Evolutionary conservation across 1,140 invertebrate genomes (phyloP), one percentile per base, ranked within the genome.

Genomic region (Cheumatopsyche charites): DNA sequence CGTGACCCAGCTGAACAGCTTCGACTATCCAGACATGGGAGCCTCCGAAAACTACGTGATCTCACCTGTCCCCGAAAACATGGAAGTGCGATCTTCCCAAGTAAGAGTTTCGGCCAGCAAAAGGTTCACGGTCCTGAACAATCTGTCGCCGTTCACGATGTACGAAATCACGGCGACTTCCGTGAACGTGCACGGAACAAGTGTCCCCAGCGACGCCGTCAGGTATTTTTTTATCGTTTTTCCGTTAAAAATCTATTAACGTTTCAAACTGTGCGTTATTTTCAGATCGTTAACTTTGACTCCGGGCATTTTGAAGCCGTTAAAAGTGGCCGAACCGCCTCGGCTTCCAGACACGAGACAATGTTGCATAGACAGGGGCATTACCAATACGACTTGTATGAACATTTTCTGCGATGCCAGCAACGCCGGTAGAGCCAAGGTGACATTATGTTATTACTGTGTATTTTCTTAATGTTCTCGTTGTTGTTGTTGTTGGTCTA

Each of bases 321-420:
- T 83, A 1, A 80, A 84, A 42, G 82, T 84, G 3, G 84, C 85
- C 9, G 80, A 82, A 62, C 82, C 86, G 0, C 89, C 82, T 0
- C 80, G 85, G 15, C 79, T 94, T 5, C 92, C 92, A 0, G 91
- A 94, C 76, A 88, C 92, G 6, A 85, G 86, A 23, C 82, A 81
- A 1, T 94, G 93, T 78, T 94, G 92, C 77, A 82, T 86, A 7
- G 80, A 86, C 0, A 89, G 88, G 42, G 92, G 92, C 0, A 88
- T 94, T 75, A 88, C 87, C 12, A 89, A 92, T 78, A 86, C 86
- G 62, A 88, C 87, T 76, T 95, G 93, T 78, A 79, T 94, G 0
- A 88, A 90, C 72, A 92, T 90, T 75, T 84, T 95, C 66, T 94
- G 93, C 77, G 91, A 94, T 79, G 91, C 92, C 0, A 86, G 87